These are phyloP conservation scores for Maniola jurtina DNA, from an alignment of 1,140 invertebrate species.

Conservation along the genomic window DNA sequence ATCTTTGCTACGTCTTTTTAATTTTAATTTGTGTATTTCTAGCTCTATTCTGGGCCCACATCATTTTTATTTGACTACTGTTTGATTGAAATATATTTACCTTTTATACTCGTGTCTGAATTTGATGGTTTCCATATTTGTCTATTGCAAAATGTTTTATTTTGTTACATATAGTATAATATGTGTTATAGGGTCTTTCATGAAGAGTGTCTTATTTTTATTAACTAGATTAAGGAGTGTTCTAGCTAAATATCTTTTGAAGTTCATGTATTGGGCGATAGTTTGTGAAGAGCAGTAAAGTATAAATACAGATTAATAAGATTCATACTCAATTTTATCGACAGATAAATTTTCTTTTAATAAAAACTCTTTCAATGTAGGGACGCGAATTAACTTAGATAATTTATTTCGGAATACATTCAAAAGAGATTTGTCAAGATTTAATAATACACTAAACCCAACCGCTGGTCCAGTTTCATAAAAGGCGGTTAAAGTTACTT, in stretches of 20 bases:
- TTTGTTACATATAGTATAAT: conserved; percentile 10
- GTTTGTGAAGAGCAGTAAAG: no score
- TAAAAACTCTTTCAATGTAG: no score
- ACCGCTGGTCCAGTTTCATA: no score
- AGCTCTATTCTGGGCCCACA: conserved; percentile 19
- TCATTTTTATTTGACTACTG: conserved; percentile 7
- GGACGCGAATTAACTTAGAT: no score
- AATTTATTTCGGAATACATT: no score
- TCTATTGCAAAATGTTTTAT: conserved; percentile 11
- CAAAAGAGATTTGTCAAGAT: no score
- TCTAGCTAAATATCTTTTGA: neutral
- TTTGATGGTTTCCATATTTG: conserved; percentile 7
- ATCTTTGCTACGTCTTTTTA: conserved; percentile 1
- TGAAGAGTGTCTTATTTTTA: conserved; percentile 4
- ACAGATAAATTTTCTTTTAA: no score
- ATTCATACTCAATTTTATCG: no score
- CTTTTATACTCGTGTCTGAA: conserved; percentile 8
- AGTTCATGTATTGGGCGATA: neutral
- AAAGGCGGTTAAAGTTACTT: no score
- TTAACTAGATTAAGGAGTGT: neutral
- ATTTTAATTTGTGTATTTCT: conserved; percentile 22
- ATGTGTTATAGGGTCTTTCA: conserved; percentile 18
- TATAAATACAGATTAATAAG: no score
- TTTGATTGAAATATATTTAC: conserved; percentile 4
- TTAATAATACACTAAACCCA: no score